phyloP scores from a whole-genome alignment of 2,888 invertebrate species.

The Copidosoma aretas region DNA sequence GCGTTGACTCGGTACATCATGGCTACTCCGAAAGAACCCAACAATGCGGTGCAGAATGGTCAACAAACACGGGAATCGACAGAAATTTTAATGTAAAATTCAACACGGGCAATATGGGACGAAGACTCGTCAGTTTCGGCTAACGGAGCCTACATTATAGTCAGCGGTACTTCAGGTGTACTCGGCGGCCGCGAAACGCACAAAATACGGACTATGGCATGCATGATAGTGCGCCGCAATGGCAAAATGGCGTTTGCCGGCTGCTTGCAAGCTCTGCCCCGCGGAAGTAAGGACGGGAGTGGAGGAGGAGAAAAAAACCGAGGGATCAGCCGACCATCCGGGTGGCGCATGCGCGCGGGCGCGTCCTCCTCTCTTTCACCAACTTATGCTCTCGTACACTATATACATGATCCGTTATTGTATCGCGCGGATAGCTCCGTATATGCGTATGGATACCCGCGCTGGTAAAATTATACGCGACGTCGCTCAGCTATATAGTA shows the following conservation, averaged over 20 bases:
- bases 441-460: slow-evolving; percentile 2
- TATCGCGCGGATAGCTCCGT: neutral
- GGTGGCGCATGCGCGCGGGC: neutral
- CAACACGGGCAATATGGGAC: no score
- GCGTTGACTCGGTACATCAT: no score
- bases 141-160: no score
- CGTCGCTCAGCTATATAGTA: slow-evolving; percentile 1
- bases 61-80: no score
- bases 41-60: no score
- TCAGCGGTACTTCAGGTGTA: no score
- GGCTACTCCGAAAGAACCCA: no score
- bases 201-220: no score
- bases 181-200: no score
- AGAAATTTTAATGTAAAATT: no score
- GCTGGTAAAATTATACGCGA: slow-evolving; percentile 8
- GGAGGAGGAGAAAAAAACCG: neutral
- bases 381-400: neutral
- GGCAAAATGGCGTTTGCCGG: slow-evolving; percentile 6
- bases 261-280: neutral
- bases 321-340: neutral
- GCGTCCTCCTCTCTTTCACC: neutral
- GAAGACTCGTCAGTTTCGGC: no score
- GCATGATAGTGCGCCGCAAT: slow-evolving; percentile 1
- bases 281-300: neutral
- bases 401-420: neutral